Conservation (phyloP, 2,888 invertebrate species). For the Dicranocentrus wangi region DNA sequence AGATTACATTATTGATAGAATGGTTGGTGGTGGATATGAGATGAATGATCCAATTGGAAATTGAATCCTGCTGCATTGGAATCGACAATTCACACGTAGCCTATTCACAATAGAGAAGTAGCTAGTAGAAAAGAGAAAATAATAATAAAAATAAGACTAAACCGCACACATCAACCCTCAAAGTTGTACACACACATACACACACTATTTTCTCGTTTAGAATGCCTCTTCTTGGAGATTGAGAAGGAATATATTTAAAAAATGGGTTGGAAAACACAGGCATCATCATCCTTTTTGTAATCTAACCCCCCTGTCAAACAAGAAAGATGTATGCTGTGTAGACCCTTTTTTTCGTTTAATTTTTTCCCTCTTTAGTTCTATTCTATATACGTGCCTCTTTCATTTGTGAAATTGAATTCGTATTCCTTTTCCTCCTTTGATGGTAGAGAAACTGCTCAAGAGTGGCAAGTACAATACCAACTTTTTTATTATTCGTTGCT, state of each 20-base stretch:
- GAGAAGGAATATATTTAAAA: too few relatives aligned
- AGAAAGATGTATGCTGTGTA: constrained; percentile 1
- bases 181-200: too few relatives aligned
- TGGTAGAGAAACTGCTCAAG: too few relatives aligned
- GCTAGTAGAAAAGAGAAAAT: too few relatives aligned
- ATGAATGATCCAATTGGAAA: constrained; percentile 20
- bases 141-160: too few relatives aligned
- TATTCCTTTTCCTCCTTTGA: constrained; percentile 25
- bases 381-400: constrained; percentile 27
- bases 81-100: background rate
- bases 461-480: too few relatives aligned
- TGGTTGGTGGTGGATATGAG: constrained; percentile 3
- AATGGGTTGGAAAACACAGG: too few relatives aligned
- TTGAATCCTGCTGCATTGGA: background rate
- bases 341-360: constrained; percentile 12
- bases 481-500: too few relatives aligned
- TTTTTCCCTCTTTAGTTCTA: too few relatives aligned
- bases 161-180: too few relatives aligned
- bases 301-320: constrained; percentile 34
- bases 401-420: constrained; percentile 52
- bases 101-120: background rate
- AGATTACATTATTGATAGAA: constrained; percentile 3
- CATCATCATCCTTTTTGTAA: constrained; percentile 8
- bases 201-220: too few relatives aligned
- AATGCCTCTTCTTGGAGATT: too few relatives aligned